These are phyloP conservation scores for Dicyrtoma fusca DNA, from an alignment of 2,888 invertebrate species.

Conservation along the genomic window DNA sequence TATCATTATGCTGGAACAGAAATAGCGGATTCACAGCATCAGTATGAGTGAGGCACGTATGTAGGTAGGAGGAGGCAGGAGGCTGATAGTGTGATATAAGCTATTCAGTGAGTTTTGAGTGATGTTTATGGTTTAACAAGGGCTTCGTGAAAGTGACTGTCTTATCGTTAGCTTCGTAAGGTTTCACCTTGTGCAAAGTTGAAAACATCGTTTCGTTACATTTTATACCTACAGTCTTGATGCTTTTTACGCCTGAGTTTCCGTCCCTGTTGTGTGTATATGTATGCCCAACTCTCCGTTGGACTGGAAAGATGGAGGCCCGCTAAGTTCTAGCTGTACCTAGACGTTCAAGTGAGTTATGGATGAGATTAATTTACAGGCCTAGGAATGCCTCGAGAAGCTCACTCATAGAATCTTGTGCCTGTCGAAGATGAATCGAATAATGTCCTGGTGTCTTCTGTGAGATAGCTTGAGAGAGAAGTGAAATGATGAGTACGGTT, in stretches of 20 bases:
- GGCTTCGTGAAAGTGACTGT: neutral
- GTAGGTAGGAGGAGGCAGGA: no score
- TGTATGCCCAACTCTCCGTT: neutral
- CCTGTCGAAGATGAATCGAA: conserved; percentile 28
- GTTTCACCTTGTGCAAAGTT: conserved; percentile 12
- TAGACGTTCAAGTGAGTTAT: conserved; percentile 33
- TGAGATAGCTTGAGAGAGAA: neutral
- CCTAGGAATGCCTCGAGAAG: conserved; percentile 29
- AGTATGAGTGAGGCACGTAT: no score
- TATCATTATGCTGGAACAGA: no score
- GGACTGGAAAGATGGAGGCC: neutral
- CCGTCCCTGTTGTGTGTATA: neutral
- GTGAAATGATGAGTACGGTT: conserved; percentile 32
- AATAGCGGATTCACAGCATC: no score
- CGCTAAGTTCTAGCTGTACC: conserved; percentile 6
- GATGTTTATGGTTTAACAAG: conserved; percentile 5
- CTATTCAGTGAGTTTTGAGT: neutral
- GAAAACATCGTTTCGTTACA: neutral
- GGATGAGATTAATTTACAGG: conserved; percentile 25
- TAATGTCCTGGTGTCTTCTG: conserved; percentile 32
- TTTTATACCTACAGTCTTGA: neutral
- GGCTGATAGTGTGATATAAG: no score
- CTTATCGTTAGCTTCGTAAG: neutral
- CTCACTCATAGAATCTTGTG: no score
- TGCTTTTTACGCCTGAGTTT: neutral